A percentile compares a stretch with the other conserved stretches of the same genome.
These are phyloP conservation scores for Bradypodion pumilum DNA, from an alignment of 2,797 vertebrate species.

Conservation along the genomic window DNA sequence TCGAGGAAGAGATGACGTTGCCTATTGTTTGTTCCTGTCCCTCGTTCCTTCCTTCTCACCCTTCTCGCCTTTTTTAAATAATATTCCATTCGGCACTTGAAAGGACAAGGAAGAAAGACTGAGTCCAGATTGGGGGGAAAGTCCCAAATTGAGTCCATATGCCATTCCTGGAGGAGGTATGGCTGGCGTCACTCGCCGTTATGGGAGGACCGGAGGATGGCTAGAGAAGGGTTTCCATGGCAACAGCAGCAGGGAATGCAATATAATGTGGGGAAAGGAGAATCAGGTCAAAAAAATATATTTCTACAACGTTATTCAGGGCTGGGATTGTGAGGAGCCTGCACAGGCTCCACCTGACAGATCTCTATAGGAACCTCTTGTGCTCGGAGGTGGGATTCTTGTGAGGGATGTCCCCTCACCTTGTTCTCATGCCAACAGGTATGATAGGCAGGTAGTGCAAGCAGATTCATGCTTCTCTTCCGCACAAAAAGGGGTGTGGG, in stretches of 20 bases:
- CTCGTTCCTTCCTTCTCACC: too few species aligned
- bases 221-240: constrained; percentile 56
- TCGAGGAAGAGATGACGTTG: rapidly evolving
- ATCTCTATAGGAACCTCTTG: neutral
- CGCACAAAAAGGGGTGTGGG: neutral
- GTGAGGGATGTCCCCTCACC: neutral
- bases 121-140: neutral
- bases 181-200: constrained; percentile 24
- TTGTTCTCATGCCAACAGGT: too few species aligned
- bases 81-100: rapidly evolving
- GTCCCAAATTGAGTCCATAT: constrained; percentile 24
- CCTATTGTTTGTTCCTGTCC: too few species aligned
- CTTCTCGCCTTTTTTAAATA: neutral
- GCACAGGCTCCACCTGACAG: rapidly evolving
- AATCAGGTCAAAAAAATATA: constrained; percentile 34
- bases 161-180: rapidly evolving
- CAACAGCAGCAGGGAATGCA: constrained; percentile 44
- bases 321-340: neutral
- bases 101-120: neutral
- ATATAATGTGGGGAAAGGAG: constrained; percentile 10
- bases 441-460: neutral
- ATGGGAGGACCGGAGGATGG: constrained; percentile 1
- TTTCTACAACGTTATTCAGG: neutral
- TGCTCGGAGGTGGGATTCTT: rapidly evolving
- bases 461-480: neutral